A percentile compares a stretch with the other conserved stretches of the same genome.
Evolutionary conservation across 92 coral and sea anemone species (phyloP).

Genomic region (Zoanthus solanderi): DNA sequence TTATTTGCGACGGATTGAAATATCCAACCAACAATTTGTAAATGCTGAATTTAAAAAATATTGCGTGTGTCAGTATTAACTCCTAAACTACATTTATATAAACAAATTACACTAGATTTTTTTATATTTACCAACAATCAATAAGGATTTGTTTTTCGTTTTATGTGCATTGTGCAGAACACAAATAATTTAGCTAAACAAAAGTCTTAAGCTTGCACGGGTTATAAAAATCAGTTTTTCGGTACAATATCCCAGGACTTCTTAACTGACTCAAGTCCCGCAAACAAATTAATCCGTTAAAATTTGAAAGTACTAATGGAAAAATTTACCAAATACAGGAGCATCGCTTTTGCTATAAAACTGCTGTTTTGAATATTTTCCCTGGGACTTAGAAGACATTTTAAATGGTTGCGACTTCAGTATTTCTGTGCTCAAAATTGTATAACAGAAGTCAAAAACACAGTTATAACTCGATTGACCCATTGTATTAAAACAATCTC

Average conservation of each 20-base stretch:
- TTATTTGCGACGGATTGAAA: not conserved
- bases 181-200: not conserved
- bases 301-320: not conserved
- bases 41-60: not conserved
- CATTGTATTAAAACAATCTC: conserved; percentile 22
- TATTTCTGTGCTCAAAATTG: not conserved
- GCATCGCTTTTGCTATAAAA: not conserved
- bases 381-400: not conserved
- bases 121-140: conserved; percentile 11
- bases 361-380: not conserved
- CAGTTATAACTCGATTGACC: conserved; percentile 6
- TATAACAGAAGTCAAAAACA: conserved; percentile 10
- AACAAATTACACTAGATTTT: conserved; percentile 23
- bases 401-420: not conserved
- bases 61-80: conserved; percentile 10
- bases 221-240: not conserved
- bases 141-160: not conserved
- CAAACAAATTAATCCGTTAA: not conserved
- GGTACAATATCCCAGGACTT: not conserved
- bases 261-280: too few species aligned
- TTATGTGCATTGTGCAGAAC: not conserved
- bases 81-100: not conserved
- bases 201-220: not conserved
- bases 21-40: not conserved
- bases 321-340: not conserved